These are phyloP conservation scores for Trissoscelio sp. DNA, from an alignment of 2,888 invertebrate species.

Conservation along the genomic window DNA sequence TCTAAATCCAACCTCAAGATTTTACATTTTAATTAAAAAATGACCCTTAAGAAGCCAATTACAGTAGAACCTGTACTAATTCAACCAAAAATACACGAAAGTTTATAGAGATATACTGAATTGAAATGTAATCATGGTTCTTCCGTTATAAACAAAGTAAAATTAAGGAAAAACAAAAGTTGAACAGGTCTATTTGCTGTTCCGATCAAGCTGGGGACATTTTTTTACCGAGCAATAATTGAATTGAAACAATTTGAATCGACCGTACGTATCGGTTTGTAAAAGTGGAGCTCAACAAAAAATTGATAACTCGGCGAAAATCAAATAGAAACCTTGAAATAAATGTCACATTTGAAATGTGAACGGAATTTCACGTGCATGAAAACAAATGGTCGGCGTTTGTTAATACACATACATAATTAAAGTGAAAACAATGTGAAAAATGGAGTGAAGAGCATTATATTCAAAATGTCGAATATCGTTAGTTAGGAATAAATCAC, in stretches of 20 bases:
- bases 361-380: conserved; percentile 16
- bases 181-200: too few relatives aligned
- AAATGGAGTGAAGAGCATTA: conserved; percentile 60
- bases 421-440: conserved; percentile 67
- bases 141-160: too few relatives aligned
- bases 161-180: too few relatives aligned
- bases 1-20: too few relatives aligned
- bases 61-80: too few relatives aligned
- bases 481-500: conserved; percentile 71
- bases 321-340: conserved; percentile 55
- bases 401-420: conserved; percentile 62
- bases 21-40: too few relatives aligned
- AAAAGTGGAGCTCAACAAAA: conserved; percentile 25
- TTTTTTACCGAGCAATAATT: conserved; percentile 6
- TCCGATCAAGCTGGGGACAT: too few relatives aligned
- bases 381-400: conserved; percentile 52
- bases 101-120: too few relatives aligned
- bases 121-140: too few relatives aligned
- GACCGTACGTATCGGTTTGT: conserved; percentile 28
- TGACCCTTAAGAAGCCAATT: too few relatives aligned
- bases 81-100: too few relatives aligned
- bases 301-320: conserved; percentile 41
- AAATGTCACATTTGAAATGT: conserved; percentile 51
- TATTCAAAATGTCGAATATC: conserved; percentile 68
- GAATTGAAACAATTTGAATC: conserved; percentile 38